Base-by-base conservation (phyloP, 2,888 invertebrate species). In the Caenorhabditis virilis region DNA sequence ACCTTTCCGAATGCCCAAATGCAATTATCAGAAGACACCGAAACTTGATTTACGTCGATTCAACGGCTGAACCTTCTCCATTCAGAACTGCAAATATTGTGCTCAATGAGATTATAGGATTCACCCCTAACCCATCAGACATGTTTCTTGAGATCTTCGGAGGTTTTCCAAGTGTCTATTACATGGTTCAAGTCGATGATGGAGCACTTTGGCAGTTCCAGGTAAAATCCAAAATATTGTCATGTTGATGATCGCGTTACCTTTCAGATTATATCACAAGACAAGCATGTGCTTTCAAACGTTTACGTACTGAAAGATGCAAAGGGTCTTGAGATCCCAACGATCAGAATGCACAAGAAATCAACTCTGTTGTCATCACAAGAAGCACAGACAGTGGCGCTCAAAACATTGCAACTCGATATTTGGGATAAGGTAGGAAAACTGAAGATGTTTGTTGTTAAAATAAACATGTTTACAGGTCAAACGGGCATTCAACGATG, bases 151-250 rank as follows among this genome's bases (percentile, higher is more conserved):
- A 65, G 42, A 60, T 65, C 26, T 39, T 65, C 11, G 59, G 55
- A 36, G 45, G 45, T 2, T 41, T 65, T 1, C 51, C 56, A 1
- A 22, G 45, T 22, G 59, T 49, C 0, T 57, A 61, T 23, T 61
- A 59, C 23, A 55, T 65, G 51, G 55, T 61, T 22, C 60, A 61
- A 54, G 61, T 65, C 15, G 65, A 65, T 20, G 65, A 65, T 39
- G 65, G 65, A 7, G 59, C 59, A 6, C 42, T 65, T 1, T 65
- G 65, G 65, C 65, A 60, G 23, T 65, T 65, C 56, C 65, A 64
- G 54, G 64, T 64, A 35, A 42, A 7, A 15, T 23, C 33, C 15
- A 9, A 2, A 22, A 26, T 20, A 16, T 35, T 15, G 15, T 38
- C 13, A 20, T 45, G 6, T 3, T 23, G 15, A 36, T 20, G 5